Conservation (phyloP, 2,888 invertebrate species). For the Morpho achilles region DNA sequence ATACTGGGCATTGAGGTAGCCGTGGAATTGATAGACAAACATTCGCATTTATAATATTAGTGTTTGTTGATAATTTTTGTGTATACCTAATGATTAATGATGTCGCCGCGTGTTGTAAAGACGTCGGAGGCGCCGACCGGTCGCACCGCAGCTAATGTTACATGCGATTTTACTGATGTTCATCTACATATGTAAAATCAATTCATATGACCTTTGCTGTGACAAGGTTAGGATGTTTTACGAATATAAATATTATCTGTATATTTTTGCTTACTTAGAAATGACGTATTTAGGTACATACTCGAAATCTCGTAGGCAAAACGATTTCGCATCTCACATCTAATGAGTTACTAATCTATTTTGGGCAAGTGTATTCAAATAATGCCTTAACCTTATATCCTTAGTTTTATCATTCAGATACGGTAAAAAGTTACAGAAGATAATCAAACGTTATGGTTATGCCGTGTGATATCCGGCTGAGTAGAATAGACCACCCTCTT, state of each 20-base stretch:
- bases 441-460: no score
- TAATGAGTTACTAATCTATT: constrained; percentile 2
- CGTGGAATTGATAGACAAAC: no score
- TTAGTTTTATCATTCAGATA: no score
- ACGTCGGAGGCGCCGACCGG: constrained; percentile 27
- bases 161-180: constrained; percentile 15
- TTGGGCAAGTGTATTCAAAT: no score
- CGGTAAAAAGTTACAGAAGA: no score
- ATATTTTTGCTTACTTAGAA: not conserved
- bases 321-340: constrained; percentile 4
- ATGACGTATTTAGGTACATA: not conserved
- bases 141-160: constrained; percentile 26
- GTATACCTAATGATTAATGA: no score
- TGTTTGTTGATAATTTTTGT: no score
- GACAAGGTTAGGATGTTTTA: constrained; percentile 18
- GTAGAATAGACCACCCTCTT: no score
- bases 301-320: not conserved
- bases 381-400: no score
- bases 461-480: no score
- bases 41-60: no score
- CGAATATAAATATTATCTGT: constrained; percentile 5
- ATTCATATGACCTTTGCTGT: constrained; percentile 21
- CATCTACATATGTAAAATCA: constrained; percentile 28
- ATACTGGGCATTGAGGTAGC: no score
- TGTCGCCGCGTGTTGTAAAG: constrained; percentile 6